Evolutionary conservation across 2,797 vertebrate genomes (phyloP).

Genomic region (Danio tinwini): DNA sequence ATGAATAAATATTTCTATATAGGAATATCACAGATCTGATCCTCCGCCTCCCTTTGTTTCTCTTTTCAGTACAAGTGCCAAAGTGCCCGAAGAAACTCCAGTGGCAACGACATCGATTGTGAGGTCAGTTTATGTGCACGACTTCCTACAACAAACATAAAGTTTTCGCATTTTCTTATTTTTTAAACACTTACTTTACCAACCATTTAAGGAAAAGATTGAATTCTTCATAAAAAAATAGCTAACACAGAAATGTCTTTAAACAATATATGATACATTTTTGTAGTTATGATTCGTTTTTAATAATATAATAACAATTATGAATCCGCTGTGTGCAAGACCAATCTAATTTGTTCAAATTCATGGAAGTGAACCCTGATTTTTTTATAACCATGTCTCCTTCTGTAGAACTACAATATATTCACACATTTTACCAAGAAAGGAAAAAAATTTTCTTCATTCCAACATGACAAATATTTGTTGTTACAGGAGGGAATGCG

Average conservation of each 20-base stretch:
- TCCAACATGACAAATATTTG: not conserved
- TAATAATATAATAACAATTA: not conserved
- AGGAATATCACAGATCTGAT: not conserved
- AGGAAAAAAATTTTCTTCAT: not conserved
- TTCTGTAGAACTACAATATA: not conserved
- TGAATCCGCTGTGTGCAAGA: not conserved
- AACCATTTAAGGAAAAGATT: not conserved
- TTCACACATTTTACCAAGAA: not conserved
- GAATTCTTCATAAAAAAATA: not conserved
- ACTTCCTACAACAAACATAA: not conserved
- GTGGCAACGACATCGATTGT: conserved; percentile 85
- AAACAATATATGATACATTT: no score
- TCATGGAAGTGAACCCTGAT: not conserved
- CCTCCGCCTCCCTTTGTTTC: not conserved
- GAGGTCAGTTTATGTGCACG: conserved; percentile 80
- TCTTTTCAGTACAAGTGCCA: conserved; percentile 88
- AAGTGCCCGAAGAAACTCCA: conserved; percentile 86
- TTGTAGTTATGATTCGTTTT: not conserved
- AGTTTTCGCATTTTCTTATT: not conserved
- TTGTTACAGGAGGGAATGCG: conserved; percentile 85
- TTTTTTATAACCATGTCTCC: not conserved
- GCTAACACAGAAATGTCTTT: not conserved
- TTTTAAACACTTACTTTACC: not conserved
- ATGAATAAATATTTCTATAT: no score
- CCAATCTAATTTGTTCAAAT: not conserved